phyloP scores from a whole-genome alignment of 2,888 invertebrate species.

The Trimorus sp. region DNA sequence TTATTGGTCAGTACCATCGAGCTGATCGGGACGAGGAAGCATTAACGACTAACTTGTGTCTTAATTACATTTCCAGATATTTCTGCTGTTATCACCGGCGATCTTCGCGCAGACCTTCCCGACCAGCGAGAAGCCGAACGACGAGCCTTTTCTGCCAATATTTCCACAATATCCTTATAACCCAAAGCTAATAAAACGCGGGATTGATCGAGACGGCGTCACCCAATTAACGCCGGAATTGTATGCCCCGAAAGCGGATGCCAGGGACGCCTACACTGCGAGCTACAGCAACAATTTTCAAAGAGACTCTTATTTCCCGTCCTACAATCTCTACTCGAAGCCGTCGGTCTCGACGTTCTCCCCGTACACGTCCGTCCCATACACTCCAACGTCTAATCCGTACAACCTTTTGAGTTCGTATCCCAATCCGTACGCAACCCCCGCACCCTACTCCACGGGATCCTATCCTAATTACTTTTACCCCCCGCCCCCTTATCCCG shows the following conservation, averaged over 20 bases:
- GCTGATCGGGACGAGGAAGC: not conserved
- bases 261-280: constrained; percentile 74
- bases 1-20: constrained; percentile 74
- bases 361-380: constrained; percentile 35
- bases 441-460: constrained; percentile 31
- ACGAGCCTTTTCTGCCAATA: constrained; percentile 79
- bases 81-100: constrained; percentile 73
- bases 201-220: constrained; percentile 70
- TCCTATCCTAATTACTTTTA: constrained; percentile 75
- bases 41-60: constrained; percentile 27
- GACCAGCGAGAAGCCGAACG: constrained; percentile 73
- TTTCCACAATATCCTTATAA: constrained; percentile 77
- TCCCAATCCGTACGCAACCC: constrained; percentile 5
- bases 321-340: constrained; percentile 72
- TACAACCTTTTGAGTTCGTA: constrained; percentile 31
- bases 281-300: constrained; percentile 71
- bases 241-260: constrained; percentile 75
- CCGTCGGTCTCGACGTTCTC: constrained; percentile 28
- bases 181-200: constrained; percentile 78
- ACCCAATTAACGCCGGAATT: constrained; percentile 74
- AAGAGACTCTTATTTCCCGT: constrained; percentile 73
- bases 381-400: constrained; percentile 44
- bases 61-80: constrained; percentile 72
- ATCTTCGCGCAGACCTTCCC: constrained; percentile 72
- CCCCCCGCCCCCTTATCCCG: constrained; percentile 71